A percentile compares a stretch with the other conserved stretches of the same genome.
These are phyloP conservation scores for Pygoscelis adeliae DNA, from an alignment of 2,113 vertebrate species.

Conservation along the genomic window DNA sequence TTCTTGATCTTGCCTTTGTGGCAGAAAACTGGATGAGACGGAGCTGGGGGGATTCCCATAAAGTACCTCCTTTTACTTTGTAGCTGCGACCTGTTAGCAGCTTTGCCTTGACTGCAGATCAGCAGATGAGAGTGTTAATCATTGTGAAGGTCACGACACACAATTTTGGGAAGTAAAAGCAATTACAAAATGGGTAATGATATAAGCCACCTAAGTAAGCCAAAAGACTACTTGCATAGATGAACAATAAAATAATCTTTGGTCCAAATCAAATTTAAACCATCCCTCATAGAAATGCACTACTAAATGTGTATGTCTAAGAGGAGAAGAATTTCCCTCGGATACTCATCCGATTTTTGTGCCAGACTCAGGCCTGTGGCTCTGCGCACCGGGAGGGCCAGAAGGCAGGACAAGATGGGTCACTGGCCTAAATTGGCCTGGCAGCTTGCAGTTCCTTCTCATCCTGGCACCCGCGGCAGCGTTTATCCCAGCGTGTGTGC, in stretches of 20 bases:
- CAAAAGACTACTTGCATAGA: background rate
- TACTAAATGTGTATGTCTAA: accelerated
- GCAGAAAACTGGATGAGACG: background rate
- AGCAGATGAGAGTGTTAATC: background rate
- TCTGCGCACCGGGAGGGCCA: background rate
- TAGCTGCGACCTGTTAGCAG: background rate
- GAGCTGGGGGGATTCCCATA: background rate
- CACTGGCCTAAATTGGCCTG: background rate
- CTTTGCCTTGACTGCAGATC: background rate
- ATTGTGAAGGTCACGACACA: background rate
- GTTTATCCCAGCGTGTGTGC: accelerated
- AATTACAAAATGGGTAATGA: background rate
- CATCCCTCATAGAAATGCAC: background rate
- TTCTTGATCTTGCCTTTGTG: background rate
- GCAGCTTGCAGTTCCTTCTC: background rate
- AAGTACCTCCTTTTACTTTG: background rate
- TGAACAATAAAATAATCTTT: background rate
- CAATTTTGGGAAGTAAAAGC: background rate
- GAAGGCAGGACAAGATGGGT: background rate
- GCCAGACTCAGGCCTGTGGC: accelerated
- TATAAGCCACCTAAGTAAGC: background rate
- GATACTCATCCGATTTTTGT: background rate
- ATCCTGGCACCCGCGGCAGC: background rate
- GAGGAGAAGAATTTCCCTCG: background rate
- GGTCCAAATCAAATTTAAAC: background rate